Base-by-base conservation (phyloP, 1,140 invertebrate genomes). In the Drosophila lacteicornis region DNA sequence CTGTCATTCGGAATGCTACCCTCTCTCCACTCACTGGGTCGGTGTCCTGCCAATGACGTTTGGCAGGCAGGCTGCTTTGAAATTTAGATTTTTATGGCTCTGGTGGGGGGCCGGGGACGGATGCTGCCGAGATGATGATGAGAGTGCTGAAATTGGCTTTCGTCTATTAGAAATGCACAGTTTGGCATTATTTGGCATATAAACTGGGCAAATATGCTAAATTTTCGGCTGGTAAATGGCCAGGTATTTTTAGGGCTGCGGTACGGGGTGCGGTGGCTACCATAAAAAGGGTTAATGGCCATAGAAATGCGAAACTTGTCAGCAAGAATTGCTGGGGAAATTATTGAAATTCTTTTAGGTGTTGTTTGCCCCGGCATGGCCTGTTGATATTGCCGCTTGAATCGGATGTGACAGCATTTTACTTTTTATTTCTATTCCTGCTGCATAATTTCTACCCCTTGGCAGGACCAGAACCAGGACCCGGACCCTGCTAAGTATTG, bases 41-140 rank as follows among this genome's bases (percentile, higher is more conserved):
- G 36, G 36, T 40, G 33, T 30, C 30, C 46, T 59, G 50, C 55
- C 80, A 61, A 45, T 75, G 78, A 40, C 58, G 76, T 78, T 79
- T 50, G 56, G 71, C 55, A 74, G 53, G 53, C 51, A 42, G 75
- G 70, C 73, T 84, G 81, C 84, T 88, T 90, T 90, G 85, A 88
- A 88, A 88, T 88, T 88, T 88, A 90, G 84, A 88, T 88, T 88
- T 87, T 88, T 88, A 88, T 79, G 80, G 58, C 84, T 67, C 36
- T 25, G n/a, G 5, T 43, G 43, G 43, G 50, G 68, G 60, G 38
- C 47, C 22, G 22, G 42, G 47, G 49, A 36, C 33, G 42, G 50
- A 59, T 68, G 73, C 53, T 51, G 53, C 13, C 53, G 8, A 56
- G 53, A 56, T 56, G 53, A 47, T 74, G 68, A 74, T 60, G 70